These are phyloP conservation scores for Steromphala cineraria DNA, from an alignment of 2,888 invertebrate species.

Conservation along the genomic window DNA sequence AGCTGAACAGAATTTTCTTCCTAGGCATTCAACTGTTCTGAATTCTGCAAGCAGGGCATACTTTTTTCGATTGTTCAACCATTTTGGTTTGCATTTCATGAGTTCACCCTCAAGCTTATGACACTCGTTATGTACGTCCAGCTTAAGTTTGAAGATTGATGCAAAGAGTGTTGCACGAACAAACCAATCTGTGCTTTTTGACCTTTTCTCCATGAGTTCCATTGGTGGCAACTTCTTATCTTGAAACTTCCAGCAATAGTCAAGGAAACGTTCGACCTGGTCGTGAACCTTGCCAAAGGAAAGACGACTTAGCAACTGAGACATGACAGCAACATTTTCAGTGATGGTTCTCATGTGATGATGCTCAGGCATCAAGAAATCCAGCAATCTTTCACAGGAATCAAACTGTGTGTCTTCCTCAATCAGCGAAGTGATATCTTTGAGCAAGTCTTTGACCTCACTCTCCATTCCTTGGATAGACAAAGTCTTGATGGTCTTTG, in stretches of 20 bases:
- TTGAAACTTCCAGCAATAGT: not conserved
- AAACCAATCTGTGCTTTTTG: slow-evolving; percentile 37
- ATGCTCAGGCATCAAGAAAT: slow-evolving; percentile 39
- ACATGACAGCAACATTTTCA: not conserved
- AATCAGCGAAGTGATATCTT: not conserved
- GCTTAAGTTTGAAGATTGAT: slow-evolving; percentile 22
- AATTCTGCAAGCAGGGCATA: not conserved
- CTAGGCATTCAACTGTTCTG: slow-evolving; percentile 34
- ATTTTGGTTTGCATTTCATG: not conserved
- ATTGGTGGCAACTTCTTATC: not conserved
- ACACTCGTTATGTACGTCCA: not conserved
- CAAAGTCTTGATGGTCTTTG: not conserved
- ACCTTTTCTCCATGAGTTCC: slow-evolving; percentile 31
- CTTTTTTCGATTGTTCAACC: not conserved
- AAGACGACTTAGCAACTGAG: not conserved
- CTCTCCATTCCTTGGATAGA: not conserved
- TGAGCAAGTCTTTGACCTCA: not conserved
- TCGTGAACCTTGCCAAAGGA: not conserved
- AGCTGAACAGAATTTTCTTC: slow-evolving; percentile 42
- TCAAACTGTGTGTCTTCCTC: slow-evolving; percentile 2
- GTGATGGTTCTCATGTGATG: slow-evolving; percentile 29
- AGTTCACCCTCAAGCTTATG: slow-evolving; percentile 4
- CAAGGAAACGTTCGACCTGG: not conserved
- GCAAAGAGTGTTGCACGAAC: slow-evolving; percentile 32
- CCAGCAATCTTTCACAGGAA: slow-evolving; percentile 30